A percentile compares a stretch with the other conserved stretches of the same genome.
Conservation (phyloP, 2,113 vertebrate genomes). For the Morone chrysops region DNA sequence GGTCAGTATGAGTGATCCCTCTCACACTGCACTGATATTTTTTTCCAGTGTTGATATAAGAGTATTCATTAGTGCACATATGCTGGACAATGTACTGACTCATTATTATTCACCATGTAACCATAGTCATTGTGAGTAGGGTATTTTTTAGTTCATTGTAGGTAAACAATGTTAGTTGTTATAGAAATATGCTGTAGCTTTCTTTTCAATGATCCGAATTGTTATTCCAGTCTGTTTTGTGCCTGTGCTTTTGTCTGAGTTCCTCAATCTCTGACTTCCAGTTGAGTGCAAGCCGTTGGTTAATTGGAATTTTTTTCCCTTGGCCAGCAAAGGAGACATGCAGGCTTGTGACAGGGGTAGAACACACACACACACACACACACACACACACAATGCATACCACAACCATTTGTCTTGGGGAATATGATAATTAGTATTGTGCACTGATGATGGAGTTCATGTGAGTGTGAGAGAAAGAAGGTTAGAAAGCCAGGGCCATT, state of each 20-base stretch:
- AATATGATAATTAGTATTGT: conserved; percentile 49
- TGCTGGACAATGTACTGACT: background rate
- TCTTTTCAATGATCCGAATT: conserved; percentile 25
- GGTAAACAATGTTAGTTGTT: background rate
- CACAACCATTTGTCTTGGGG: conserved; percentile 22
- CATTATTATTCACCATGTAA: background rate
- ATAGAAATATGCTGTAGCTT: background rate
- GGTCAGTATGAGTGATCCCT: too few species aligned
- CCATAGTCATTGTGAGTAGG: background rate
- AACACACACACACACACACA: conserved; percentile 2
- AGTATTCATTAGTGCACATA: too few species aligned
- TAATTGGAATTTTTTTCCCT: conserved; percentile 66
- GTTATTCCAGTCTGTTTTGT: conserved; percentile 56
- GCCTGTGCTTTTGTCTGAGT: conserved; percentile 63
- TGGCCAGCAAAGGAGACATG: conserved; percentile 38
- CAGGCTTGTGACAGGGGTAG: conserved; percentile 26
- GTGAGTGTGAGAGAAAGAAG: background rate
- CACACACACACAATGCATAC: conserved; percentile 15
- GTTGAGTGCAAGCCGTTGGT: conserved; percentile 68
- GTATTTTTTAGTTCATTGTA: background rate
- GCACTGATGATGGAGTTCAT: conserved; percentile 38
- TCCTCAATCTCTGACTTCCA: conserved; percentile 73
- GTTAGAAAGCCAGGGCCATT: conserved; percentile 4
- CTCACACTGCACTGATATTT: too few species aligned
- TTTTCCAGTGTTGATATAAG: too few species aligned